Evolutionary conservation across 1,140 invertebrate species (phyloP).

Genomic region (Chymomyza costata): DNA sequence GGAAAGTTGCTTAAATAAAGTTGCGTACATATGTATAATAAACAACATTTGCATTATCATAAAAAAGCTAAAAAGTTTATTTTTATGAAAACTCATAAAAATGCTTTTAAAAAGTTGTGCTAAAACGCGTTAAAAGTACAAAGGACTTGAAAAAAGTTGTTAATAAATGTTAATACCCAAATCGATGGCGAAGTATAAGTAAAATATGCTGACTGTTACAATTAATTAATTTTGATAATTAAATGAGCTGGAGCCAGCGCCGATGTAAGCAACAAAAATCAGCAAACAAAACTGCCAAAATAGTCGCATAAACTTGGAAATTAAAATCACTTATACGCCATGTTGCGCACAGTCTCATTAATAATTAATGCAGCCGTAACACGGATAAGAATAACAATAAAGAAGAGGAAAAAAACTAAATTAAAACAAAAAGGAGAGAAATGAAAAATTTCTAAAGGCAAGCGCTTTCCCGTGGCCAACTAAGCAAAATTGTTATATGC

Average conservation of each 20-base stretch:
- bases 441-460: background rate
- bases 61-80: too few species aligned
- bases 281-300: constrained; percentile 10
- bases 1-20: too few species aligned
- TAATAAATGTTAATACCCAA: background rate
- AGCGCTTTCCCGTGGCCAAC: background rate
- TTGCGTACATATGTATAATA: too few species aligned
- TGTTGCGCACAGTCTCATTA: constrained; percentile 50
- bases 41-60: constrained; percentile 55
- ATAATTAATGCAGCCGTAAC: constrained; percentile 62
- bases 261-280: too few species aligned
- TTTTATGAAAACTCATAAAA: constrained; percentile 22
- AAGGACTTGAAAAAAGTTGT: background rate
- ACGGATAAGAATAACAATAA: constrained; percentile 33
- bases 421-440: background rate
- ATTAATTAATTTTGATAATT: background rate
- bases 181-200: background rate
- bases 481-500: constrained; percentile 26
- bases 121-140: constrained; percentile 55
- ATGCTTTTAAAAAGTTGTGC: constrained; percentile 47
- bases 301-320: constrained; percentile 29
- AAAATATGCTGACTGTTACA: background rate
- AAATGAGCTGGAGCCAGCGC: too few species aligned
- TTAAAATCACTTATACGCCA: constrained; percentile 57
- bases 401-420: background rate